phyloP scores from a whole-genome alignment of 2,888 invertebrate genomes.

The Drosophila buzzatii region DNA sequence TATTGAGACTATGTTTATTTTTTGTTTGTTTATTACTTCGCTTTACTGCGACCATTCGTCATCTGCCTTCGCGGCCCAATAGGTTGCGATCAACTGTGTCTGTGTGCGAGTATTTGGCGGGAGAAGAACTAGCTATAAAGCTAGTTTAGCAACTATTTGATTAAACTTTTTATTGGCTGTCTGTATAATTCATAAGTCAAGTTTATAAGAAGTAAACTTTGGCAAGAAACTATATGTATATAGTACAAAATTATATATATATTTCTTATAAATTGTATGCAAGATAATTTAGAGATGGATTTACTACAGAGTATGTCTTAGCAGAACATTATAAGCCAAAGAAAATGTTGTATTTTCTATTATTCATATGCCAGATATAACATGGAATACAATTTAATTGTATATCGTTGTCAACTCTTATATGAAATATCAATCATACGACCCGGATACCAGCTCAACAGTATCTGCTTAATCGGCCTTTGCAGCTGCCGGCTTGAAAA shows the following conservation, averaged over 20 bases:
- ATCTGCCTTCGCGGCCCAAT: constrained; percentile 29
- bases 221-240: neutral
- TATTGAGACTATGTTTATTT: constrained; percentile 21
- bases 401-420: neutral
- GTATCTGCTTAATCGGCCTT: constrained; percentile 16
- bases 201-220: neutral
- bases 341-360: too few relatives aligned
- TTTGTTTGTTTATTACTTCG: constrained; percentile 16
- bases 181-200: neutral
- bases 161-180: neutral
- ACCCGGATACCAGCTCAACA: constrained; percentile 3
- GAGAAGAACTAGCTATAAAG: constrained; percentile 1
- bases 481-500: constrained; percentile 33
- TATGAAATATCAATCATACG: constrained; percentile 31
- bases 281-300: neutral
- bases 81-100: constrained; percentile 14
- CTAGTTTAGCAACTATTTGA: constrained; percentile 3
- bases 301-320: too few relatives aligned
- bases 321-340: neutral
- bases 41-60: constrained; percentile 28
- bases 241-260: too few relatives aligned
- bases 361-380: too few relatives aligned
- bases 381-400: neutral
- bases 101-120: neutral
- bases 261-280: too few relatives aligned